Evolutionary conservation across 2,888 invertebrate species (phyloP).

Genomic region (Cabera pusaria): DNA sequence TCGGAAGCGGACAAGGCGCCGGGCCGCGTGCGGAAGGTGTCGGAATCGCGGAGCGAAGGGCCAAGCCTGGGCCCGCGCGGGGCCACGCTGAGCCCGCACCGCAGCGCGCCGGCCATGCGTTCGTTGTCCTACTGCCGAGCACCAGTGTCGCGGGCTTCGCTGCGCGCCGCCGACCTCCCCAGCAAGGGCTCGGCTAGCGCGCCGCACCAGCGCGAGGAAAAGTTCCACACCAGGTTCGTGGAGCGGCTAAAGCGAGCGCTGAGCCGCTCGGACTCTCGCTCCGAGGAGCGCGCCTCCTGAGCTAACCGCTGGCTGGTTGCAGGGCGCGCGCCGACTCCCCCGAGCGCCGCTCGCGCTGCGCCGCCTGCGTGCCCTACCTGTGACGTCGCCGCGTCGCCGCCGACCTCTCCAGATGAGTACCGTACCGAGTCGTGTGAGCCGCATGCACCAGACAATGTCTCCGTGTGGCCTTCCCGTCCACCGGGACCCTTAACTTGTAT

Average conservation of each 20-base stretch:
- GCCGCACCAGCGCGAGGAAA: slow-evolving; percentile 79
- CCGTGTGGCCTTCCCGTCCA: too few relatives aligned
- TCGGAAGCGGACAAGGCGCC: slow-evolving; percentile 84
- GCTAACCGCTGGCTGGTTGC: slow-evolving; percentile 77
- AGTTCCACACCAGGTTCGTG: slow-evolving; percentile 91
- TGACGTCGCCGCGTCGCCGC: slow-evolving; percentile 52
- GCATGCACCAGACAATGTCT: too few relatives aligned
- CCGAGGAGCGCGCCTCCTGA: slow-evolving; percentile 81
- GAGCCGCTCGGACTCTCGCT: slow-evolving; percentile 80
- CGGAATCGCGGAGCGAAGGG: slow-evolving; percentile 88
- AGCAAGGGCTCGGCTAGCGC: slow-evolving; percentile 87
- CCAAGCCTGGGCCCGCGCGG: slow-evolving; percentile 64
- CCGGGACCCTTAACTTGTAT: slow-evolving; percentile 61
- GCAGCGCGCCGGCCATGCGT: slow-evolving; percentile 86
- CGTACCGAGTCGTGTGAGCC: too few relatives aligned
- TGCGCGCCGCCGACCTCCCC: slow-evolving; percentile 84
- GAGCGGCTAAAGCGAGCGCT: slow-evolving; percentile 90
- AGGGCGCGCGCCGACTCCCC: slow-evolving; percentile 76
- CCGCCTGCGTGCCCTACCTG: slow-evolving; percentile 77
- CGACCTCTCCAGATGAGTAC: slow-evolving; percentile 61
- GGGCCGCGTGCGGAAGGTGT: slow-evolving; percentile 87
- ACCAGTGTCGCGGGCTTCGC: slow-evolving; percentile 84
- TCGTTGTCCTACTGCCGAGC: slow-evolving; percentile 80
- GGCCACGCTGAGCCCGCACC: slow-evolving; percentile 84
- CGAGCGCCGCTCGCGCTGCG: slow-evolving; percentile 69